Base-by-base conservation (phyloP, 2,797 vertebrate genomes). In the Poeciliopsis turneri region DNA sequence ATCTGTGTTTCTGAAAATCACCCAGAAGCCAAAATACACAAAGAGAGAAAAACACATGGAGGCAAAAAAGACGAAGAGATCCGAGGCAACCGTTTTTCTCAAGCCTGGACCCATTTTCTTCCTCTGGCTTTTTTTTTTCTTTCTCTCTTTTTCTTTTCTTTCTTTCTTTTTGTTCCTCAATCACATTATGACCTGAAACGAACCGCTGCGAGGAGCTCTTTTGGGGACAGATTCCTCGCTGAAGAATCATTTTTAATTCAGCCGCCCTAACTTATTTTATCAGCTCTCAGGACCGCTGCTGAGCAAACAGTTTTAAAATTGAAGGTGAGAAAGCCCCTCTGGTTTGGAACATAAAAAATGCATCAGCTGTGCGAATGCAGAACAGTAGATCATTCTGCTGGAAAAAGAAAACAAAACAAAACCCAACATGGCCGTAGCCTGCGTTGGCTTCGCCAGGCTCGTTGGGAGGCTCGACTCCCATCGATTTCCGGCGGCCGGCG, bases 301-400 rank as follows among this genome's bases (percentile, higher is more conserved):
- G 94, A 95, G 94, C 90, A 93, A 94, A 95, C 93, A 93, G 87
- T 94, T 95, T 94, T 91, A 88, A 94, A 94, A 94, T 94, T 94
- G 90, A 92, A 94, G 92, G 90, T 92, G 92, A 94, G 90, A 92
- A 93, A 94, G 89, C 88, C 91, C 92, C 93, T 87, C 86, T 88
- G 87, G 86, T 93, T 93, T 88, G 28, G 86, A 83, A 90, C 88
- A 94, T 94, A 94, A 95, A 94, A 93, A 95, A 93, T 95, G 91
- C 92, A 95, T 94, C 93, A 92, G 86, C 83, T 55, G 74, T 75
- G 84, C 70, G 88, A 83, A 89, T 87, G 86, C 82, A 81, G 85
- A 83, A 77, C 86, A 80, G 80, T 94, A 91, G 84, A 92, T 95
- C 91, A 93, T 55, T 76, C 81, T 79, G 73, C 28, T 1, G 20